Base-by-base conservation (phyloP, 2,888 invertebrate species). In the Deladenus siricidicola region DNA sequence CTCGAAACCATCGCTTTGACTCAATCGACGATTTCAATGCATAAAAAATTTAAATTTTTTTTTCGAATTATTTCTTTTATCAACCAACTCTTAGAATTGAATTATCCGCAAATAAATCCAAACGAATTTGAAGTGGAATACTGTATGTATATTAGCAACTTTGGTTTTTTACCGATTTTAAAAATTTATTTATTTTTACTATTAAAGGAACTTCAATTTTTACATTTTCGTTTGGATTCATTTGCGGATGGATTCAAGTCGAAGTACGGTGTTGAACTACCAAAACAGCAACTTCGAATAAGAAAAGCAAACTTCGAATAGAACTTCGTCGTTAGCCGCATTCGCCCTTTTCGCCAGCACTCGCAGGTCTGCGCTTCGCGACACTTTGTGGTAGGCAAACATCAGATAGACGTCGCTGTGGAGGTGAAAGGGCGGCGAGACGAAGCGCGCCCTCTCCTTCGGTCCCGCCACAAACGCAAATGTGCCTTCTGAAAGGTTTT, bases 331-430 rank as follows among this genome's bases (percentile, higher is more conserved):
- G 23, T 53, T 28, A 1, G 57, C 43, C 21, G 57, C 56, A 10
- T 62, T 66, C 23, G 59, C 54, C 44, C 56, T 56, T 51, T 73
- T 73, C 17, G 67, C 51, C 24, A 65, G 54, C 0, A 73, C 64
- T 48, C 66, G 60, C 28, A 76, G 67, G 42, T 57, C 34, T 1
- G 58, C 58, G 14, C 44, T 43, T 19, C 49, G 63, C 30, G 43
- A 29, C 4, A 66, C 72, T 56, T 76, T 76, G 58, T 75, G 71
- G 51, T 73, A 76, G 3, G 72, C 72, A 50, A 76, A 76, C 8
- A 75, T 68, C n/a, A 76, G 65, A 34, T 67, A 69, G 19, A 68
- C 67, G 23, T 70, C 55, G 30, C 66, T 57, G 26, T 65, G 66
- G 28, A 76, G 60, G 6, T 53, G 43, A 56, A 76, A 76, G n/a